Conservation (phyloP, 2,888 invertebrate species). For the Marasmarcha lunaedactyla region DNA sequence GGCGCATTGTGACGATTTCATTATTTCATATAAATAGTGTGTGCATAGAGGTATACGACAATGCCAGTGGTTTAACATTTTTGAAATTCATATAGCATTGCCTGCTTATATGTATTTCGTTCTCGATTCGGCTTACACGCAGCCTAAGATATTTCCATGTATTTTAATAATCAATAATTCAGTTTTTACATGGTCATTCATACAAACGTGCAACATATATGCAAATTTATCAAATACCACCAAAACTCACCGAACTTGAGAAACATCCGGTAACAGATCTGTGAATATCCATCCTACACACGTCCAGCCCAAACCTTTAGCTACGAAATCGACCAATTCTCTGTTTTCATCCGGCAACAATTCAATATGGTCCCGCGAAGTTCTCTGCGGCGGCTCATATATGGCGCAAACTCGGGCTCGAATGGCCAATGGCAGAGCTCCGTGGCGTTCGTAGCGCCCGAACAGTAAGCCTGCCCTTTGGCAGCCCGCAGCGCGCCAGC, state of each 20-base stretch:
- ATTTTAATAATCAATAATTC: too few relatives aligned
- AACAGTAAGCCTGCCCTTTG: conserved; percentile 95
- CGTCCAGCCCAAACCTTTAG: conserved; percentile 80
- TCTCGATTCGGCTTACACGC: too few relatives aligned
- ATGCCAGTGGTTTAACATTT: too few relatives aligned
- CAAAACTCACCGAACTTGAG: not conserved
- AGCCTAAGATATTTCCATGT: too few relatives aligned
- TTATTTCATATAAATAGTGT: too few relatives aligned
- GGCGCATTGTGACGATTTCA: too few relatives aligned
- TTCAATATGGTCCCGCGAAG: conserved; percentile 76
- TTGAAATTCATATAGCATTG: too few relatives aligned
- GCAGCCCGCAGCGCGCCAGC: conserved; percentile 94
- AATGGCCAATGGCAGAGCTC: conserved; percentile 65
- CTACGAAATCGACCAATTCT: conserved; percentile 80
- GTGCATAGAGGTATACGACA: too few relatives aligned
- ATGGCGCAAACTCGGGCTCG: conserved; percentile 91
- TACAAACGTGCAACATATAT: too few relatives aligned
- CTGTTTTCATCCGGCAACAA: conserved; percentile 75
- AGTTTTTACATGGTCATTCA: too few relatives aligned
- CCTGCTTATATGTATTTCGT: too few relatives aligned
- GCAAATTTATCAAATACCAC: too few relatives aligned
- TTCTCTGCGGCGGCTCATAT: conserved; percentile 97
- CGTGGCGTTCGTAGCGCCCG: conserved; percentile 91
- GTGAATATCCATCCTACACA: conserved; percentile 98
- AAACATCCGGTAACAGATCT: conserved; percentile 84